Conservation (phyloP, 2,888 invertebrate species). For the Meganola albula region DNA sequence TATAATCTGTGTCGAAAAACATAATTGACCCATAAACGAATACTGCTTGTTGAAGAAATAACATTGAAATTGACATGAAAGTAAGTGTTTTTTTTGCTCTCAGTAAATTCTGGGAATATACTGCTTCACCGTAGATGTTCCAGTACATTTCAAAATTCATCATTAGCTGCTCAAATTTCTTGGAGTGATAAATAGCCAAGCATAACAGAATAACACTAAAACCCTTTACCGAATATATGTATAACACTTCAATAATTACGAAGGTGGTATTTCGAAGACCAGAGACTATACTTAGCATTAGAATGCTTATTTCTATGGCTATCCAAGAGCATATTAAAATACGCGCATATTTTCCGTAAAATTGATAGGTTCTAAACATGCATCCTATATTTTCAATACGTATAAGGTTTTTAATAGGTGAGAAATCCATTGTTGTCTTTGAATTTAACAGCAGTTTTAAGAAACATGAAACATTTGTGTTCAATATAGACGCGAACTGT, state of each 20-base stretch:
- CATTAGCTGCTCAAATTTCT: constrained; percentile 13
- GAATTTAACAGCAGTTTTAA: not conserved
- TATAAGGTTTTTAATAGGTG: constrained; percentile 21
- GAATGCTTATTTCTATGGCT: constrained; percentile 4
- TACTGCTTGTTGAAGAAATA: not conserved
- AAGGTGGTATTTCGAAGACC: too few relatives aligned
- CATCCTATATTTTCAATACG: constrained; percentile 24
- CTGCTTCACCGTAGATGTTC: constrained; percentile 7
- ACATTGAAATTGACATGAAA: not conserved
- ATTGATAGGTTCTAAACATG: constrained; percentile 27
- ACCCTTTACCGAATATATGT: constrained; percentile 1
- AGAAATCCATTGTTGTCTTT: constrained; percentile 15
- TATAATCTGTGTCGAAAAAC: not conserved
- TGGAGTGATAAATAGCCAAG: constrained; percentile 6
- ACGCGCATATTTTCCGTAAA: constrained; percentile 11
- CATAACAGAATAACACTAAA: constrained; percentile 14
- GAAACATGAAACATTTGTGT: too few relatives aligned
- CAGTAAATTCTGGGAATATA: constrained; percentile 9
- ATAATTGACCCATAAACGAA: not conserved
- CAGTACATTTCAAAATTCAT: constrained; percentile 15
- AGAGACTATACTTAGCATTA: not conserved
- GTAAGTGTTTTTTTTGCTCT: constrained; percentile 12
- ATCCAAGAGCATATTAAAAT: constrained; percentile 11
- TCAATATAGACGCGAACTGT: too few relatives aligned
- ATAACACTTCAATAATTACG: constrained; percentile 4